Base-by-base conservation (phyloP, 2,113 vertebrate genomes). In the Ranitomeya imitator region DNA sequence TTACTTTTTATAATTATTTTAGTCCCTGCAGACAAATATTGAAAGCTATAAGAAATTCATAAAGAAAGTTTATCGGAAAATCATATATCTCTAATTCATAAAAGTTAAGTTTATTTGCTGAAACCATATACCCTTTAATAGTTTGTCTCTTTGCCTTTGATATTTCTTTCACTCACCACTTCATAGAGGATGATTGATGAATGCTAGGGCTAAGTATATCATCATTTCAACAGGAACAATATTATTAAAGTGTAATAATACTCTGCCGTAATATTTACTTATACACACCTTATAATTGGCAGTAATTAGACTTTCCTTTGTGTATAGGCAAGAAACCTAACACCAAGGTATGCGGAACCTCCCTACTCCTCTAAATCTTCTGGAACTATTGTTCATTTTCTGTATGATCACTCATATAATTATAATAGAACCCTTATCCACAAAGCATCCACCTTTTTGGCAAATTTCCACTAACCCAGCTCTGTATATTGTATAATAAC, bases 201-300 rank as follows among this genome's bases (percentile, higher is more conserved):
- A 61, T 59, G n/a, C 7, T 55, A 52, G 15, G 14, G 11, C 3
- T 57, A 79, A 79, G 16, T 81, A 81, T 79, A 59, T 15, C 6
- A 31, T 74, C 12, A 79, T 57, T 59, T 59, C 78, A 59, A 26
- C 37, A 16, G 6, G 59, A 81, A 81, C 57, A 61, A 61, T 81
- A 31, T 81, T 81, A 81, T 81, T 81, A 59, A 14, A 81, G 31
- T 81, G 55, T 59, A 81, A 60, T 61, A 81, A 61, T 81, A 60
- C 79, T 61, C 55, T n/a, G 31, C 79, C 31, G 78, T 79, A 16
- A 59, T 79, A 60, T 59, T 61, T 60, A 37, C 14, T 80, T 60
- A 80, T 18, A 59, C 23, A 80, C 78, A 59, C 79, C 79, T 81
- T 61, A 60, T 60, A 60, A 79, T 79, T 79, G 59, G 14, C 14